A percentile compares a stretch with the other conserved stretches of the same genome.
Evolutionary conservation across 1,140 invertebrate species (phyloP).

Genomic region (Galleria mellonella): DNA sequence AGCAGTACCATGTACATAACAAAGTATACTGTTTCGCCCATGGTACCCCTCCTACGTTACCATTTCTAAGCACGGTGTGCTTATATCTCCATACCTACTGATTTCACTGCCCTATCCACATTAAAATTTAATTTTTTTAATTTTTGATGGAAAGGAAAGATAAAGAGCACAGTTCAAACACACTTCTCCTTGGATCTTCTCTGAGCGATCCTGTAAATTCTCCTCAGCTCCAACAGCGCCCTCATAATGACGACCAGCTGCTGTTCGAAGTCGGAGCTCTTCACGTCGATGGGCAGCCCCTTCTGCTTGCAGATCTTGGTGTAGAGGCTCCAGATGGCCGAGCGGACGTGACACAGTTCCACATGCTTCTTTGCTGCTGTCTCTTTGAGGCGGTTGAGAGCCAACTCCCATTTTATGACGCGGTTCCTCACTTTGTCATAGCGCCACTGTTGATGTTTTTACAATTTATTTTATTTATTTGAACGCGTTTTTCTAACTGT

Average conservation of each 20-base stretch:
- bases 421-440: conserved; percentile 59
- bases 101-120: too few species aligned
- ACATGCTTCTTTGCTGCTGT: conserved; percentile 53
- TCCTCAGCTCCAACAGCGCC: conserved; percentile 52
- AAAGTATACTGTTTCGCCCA: too few species aligned
- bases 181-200: conserved; percentile 56
- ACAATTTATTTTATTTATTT: too few species aligned
- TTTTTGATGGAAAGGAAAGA: too few species aligned
- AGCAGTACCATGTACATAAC: too few species aligned
- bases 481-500: too few species aligned
- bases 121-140: too few species aligned
- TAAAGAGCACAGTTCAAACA: too few species aligned
- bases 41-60: too few species aligned
- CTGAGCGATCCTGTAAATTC: conserved; percentile 56
- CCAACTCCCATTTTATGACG: conserved; percentile 66
- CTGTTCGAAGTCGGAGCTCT: conserved; percentile 49
- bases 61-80: too few species aligned
- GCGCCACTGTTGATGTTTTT: conserved; percentile 64
- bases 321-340: conserved; percentile 62
- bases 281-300: conserved; percentile 37
- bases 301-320: conserved; percentile 66
- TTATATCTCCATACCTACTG: too few species aligned
- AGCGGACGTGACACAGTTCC: conserved; percentile 57
- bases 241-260: conserved; percentile 67
- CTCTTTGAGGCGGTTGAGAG: conserved; percentile 59